Conservation (phyloP, 2,797 vertebrate species). For the Onychomys arenicola region DNA sequence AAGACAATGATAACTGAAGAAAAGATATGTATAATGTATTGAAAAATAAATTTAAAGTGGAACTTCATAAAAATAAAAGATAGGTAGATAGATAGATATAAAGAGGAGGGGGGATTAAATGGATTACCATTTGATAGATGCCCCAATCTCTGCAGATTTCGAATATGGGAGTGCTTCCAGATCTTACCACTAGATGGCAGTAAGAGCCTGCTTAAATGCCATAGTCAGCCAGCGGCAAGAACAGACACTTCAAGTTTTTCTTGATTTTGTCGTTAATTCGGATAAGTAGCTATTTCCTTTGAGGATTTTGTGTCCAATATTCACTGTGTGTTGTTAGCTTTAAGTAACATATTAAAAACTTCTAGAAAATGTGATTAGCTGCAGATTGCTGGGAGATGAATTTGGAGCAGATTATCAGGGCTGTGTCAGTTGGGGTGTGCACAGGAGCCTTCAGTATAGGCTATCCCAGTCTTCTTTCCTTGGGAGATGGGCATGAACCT, state of each 20-base stretch:
- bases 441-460: not conserved
- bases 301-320: slow-evolving; percentile 47
- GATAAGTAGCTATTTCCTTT: slow-evolving; percentile 58
- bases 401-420: not conserved
- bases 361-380: slow-evolving; percentile 28
- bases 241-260: slow-evolving; percentile 44
- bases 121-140: not conserved
- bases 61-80: slow-evolving; percentile 44
- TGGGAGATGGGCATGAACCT: not conserved
- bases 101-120: not conserved
- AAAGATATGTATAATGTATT: not conserved
- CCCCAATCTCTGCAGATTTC: not conserved
- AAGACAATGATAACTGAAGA: not conserved
- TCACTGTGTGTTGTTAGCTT: slow-evolving; percentile 54
- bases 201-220: slow-evolving; percentile 72
- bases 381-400: slow-evolving; percentile 4
- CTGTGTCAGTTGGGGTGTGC: not conserved
- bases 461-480: not conserved
- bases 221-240: fast-evolving
- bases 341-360: slow-evolving; percentile 49
- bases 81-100: not conserved
- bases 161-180: not conserved
- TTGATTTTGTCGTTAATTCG: slow-evolving; percentile 57
- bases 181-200: slow-evolving; percentile 85
- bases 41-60: slow-evolving; percentile 3